These are phyloP conservation scores for Latrodectus geometricus DNA, from an alignment of 1,140 invertebrate genomes.

Conservation along the genomic window DNA sequence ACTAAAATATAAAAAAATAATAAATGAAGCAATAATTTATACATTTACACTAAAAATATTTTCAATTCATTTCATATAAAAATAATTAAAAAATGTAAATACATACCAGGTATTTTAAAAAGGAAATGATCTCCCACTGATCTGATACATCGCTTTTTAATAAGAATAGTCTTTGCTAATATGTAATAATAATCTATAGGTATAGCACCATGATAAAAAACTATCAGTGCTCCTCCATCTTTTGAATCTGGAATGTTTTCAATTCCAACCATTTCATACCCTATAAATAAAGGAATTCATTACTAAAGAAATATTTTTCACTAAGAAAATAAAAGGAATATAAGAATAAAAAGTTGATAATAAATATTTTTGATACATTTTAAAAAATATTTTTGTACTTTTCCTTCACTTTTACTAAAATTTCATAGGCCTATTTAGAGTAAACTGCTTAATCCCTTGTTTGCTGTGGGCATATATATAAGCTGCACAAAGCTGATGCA, in stretches of 20 bases:
- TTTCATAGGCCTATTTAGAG: too few relatives aligned
- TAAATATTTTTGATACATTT: neutral
- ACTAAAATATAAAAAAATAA: too few relatives aligned
- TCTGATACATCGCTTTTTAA: constrained; percentile 85
- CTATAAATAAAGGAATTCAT: constrained; percentile 72
- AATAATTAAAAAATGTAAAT: too few relatives aligned
- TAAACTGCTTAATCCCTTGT: too few relatives aligned
- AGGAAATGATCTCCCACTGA: constrained; percentile 95
- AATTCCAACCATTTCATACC: constrained; percentile 91
- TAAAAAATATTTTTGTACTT: neutral
- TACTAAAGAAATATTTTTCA: neutral
- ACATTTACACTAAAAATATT: too few relatives aligned
- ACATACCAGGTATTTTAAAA: constrained; percentile 91
- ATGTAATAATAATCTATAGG: constrained; percentile 98
- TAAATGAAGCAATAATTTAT: too few relatives aligned
- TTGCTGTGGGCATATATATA: too few relatives aligned
- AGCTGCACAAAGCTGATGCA: too few relatives aligned
- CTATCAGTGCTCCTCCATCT: constrained; percentile 84
- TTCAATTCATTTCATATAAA: too few relatives aligned
- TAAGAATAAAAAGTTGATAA: neutral
- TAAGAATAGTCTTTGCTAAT: constrained; percentile 83
- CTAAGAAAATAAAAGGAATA: neutral
- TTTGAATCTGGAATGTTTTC: constrained; percentile 86
- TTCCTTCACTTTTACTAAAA: too few relatives aligned
- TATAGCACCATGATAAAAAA: constrained; percentile 98